These are phyloP conservation scores for Hippoglossus hippoglossus DNA, from an alignment of 2,797 vertebrate species.

Conservation along the genomic window DNA sequence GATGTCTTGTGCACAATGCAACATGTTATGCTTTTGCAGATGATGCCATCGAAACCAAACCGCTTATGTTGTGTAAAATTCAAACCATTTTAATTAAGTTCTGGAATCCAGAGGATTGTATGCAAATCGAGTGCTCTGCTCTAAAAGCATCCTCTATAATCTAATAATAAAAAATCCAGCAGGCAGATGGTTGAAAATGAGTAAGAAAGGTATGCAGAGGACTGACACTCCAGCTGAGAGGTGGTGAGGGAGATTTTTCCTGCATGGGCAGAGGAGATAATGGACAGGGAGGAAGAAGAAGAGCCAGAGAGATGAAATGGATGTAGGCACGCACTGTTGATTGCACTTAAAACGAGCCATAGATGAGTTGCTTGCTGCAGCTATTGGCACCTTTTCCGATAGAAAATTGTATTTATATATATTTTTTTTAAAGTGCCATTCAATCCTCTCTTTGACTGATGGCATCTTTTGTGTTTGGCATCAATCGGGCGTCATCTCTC, in stretches of 20 bases:
- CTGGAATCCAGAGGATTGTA: conserved; percentile 7
- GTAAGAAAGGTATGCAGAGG: conserved; percentile 43
- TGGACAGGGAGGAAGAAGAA: conserved; percentile 52
- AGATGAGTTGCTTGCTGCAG: conserved; percentile 48
- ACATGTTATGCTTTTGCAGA: not conserved
- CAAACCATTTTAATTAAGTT: not conserved
- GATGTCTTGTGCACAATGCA: conserved; percentile 2
- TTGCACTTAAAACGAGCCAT: conserved; percentile 56
- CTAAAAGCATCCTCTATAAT: conserved; percentile 5
- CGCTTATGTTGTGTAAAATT: not conserved
- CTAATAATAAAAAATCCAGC: conserved; percentile 26
- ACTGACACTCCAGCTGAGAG: conserved; percentile 61
- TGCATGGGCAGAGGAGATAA: conserved; percentile 57
- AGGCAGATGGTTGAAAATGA: conserved; percentile 37
- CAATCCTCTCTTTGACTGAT: conserved; percentile 42
- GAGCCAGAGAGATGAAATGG: conserved; percentile 51
- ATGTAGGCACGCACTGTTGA: conserved; percentile 53
- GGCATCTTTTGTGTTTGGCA: conserved; percentile 39
- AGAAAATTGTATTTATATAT: too few relatives aligned
- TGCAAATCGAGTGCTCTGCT: not conserved
- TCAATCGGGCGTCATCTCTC: conserved; percentile 20
- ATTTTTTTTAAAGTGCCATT: conserved; percentile 1
- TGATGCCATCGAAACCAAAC: not conserved
- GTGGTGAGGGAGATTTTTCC: conserved; percentile 50
- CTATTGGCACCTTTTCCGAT: conserved; percentile 35